A percentile compares a stretch with the other conserved stretches of the same genome.
phyloP scores from a whole-genome alignment of 2,888 invertebrate species.

The Sepioteuthis lessoniana region DNA sequence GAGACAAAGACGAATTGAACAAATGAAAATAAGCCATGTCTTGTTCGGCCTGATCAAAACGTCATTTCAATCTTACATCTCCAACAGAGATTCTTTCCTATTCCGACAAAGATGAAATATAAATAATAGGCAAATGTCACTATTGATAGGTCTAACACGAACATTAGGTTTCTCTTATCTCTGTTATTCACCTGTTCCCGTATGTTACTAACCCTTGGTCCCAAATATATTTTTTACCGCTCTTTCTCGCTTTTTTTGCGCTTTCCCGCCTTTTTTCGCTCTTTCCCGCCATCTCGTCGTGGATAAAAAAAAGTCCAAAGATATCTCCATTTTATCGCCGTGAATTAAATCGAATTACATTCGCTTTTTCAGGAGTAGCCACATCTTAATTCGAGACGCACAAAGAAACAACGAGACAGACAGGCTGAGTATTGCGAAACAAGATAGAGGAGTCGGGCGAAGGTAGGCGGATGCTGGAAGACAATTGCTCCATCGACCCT shows the following conservation, averaged over 20 bases:
- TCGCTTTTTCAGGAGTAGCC: neutral
- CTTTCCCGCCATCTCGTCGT: neutral
- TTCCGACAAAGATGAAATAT: neutral
- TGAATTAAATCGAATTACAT: neutral
- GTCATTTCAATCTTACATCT: neutral
- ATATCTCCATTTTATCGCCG: neutral
- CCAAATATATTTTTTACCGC: neutral
- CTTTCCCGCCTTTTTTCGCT: no score
- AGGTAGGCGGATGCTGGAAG: neutral
- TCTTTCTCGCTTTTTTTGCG: neutral
- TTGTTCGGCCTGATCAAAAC: neutral
- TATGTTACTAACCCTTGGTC: neutral
- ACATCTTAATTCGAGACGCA: neutral
- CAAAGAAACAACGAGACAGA: slow-evolving; percentile 6
- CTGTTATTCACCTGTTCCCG: neutral
- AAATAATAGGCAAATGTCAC: neutral
- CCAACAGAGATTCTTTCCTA: neutral
- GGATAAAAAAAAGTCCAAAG: neutral
- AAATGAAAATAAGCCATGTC: neutral
- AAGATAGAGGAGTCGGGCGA: neutral
- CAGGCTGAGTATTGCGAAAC: neutral
- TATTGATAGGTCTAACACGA: neutral
- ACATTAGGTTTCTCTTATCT: neutral
- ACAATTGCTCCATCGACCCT: slow-evolving; percentile 2
- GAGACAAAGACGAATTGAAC: neutral